phyloP scores from a whole-genome alignment of 2,888 invertebrate species.

The Athrips mouffetella region DNA sequence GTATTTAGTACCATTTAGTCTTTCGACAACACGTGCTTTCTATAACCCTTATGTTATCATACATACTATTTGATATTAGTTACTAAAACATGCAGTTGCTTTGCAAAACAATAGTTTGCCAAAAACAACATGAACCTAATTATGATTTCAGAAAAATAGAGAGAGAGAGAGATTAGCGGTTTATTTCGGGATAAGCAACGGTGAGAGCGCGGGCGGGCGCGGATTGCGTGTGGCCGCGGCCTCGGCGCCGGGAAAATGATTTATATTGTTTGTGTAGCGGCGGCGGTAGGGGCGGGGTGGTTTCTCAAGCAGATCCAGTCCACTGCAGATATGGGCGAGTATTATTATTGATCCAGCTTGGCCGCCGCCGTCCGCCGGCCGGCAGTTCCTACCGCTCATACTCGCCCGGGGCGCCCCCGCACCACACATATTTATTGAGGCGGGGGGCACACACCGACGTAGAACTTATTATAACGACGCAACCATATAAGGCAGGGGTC shows the following conservation, averaged over 20 bases:
- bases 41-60: too few species aligned
- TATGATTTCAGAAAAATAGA: background rate
- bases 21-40: too few species aligned
- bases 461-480: slow-evolving; percentile 64
- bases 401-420: slow-evolving; percentile 48
- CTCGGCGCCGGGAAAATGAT: slow-evolving; percentile 69
- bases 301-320: slow-evolving; percentile 75
- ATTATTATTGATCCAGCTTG: slow-evolving; percentile 77
- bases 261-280: slow-evolving; percentile 74
- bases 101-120: too few species aligned
- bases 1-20: too few species aligned
- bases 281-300: slow-evolving; percentile 41
- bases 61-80: too few species aligned
- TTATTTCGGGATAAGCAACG: slow-evolving; percentile 20
- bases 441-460: slow-evolving; percentile 55
- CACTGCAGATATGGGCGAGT: slow-evolving; percentile 78
- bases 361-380: slow-evolving; percentile 44
- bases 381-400: slow-evolving; percentile 75
- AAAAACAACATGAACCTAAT: background rate
- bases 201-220: slow-evolving; percentile 24
- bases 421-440: slow-evolving; percentile 68
- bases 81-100: too few species aligned
- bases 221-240: slow-evolving; percentile 55
- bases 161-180: background rate
- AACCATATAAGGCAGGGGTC: slow-evolving; percentile 36